Conservation (phyloP, 1,140 invertebrate genomes). For the Bombyx mandarina region DNA sequence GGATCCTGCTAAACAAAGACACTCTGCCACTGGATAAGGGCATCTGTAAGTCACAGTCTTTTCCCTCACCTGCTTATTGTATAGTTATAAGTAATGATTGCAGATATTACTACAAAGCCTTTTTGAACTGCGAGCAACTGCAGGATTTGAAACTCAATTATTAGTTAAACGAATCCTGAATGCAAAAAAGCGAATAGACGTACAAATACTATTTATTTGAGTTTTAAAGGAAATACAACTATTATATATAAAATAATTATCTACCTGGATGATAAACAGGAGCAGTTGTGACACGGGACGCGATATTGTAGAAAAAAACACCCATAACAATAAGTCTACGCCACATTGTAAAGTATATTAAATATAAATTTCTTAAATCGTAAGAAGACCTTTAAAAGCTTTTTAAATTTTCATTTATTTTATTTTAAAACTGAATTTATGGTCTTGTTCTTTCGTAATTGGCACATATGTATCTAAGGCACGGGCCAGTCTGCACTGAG, state of each 20-base stretch:
- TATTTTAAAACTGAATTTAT: no score
- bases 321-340: conserved; percentile 8
- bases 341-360: conserved; percentile 14
- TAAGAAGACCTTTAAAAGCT: background rate
- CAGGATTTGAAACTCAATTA: no score
- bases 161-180: no score
- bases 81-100: no score
- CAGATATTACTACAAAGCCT: no score
- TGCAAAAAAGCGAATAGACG: no score
- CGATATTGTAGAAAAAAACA: conserved; percentile 13
- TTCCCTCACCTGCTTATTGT: no score
- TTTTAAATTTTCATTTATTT: no score
- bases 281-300: conserved; percentile 15
- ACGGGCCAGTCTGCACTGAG: conserved; percentile 29
- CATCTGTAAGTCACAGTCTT: no score
- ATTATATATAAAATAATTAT: conserved; percentile 3
- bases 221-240: background rate
- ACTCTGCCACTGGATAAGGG: no score
- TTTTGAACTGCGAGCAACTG: no score
- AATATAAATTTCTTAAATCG: background rate
- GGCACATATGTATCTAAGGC: conserved; percentile 7
- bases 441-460: background rate
- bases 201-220: background rate
- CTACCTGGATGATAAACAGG: conserved; percentile 24
- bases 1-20: no score